Conservation (phyloP, 2,888 invertebrate genomes). For the Pristionchus fissidentatus region DNA sequence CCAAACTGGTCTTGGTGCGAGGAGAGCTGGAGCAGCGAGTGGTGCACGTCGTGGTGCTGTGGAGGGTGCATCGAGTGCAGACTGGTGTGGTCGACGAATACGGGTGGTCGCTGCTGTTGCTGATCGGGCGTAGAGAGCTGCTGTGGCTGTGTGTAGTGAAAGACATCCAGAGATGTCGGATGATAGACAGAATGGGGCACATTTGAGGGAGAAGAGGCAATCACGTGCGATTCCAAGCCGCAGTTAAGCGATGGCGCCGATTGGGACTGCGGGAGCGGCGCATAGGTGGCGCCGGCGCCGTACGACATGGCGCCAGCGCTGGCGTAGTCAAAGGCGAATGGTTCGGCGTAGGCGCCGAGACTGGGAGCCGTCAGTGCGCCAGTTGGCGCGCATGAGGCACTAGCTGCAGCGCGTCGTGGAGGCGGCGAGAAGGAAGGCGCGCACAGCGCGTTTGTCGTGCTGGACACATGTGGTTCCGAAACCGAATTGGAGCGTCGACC, state of each 20-base stretch:
- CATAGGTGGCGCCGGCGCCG: not conserved
- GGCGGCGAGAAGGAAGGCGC: not conserved
- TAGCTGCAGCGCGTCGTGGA: not conserved
- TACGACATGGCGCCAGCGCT: not conserved
- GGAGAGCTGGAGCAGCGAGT: not conserved
- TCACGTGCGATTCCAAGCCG: too few relatives aligned
- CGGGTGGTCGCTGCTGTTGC: not conserved
- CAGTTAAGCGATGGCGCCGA: slow-evolving; percentile 3
- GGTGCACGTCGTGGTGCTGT: slow-evolving; percentile 9
- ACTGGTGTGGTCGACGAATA: slow-evolving; percentile 20
- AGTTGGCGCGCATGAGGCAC: not conserved
- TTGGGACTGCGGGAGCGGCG: too few relatives aligned
- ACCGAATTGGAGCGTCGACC: slow-evolving; percentile 25
- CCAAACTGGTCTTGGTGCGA: not conserved
- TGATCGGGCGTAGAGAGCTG: not conserved
- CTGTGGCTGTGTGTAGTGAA: not conserved
- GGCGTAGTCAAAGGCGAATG: not conserved
- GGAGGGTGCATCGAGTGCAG: slow-evolving; percentile 17
- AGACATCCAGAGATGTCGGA: not conserved
- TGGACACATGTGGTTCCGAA: not conserved
- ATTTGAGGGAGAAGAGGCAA: too few relatives aligned
- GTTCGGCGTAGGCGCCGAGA: not conserved
- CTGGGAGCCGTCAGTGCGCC: not conserved
- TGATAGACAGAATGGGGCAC: too few relatives aligned
- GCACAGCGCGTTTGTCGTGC: not conserved